These are phyloP conservation scores for Hoplostethus mediterraneus DNA, from an alignment of 2,797 vertebrate genomes.

Conservation along the genomic window DNA sequence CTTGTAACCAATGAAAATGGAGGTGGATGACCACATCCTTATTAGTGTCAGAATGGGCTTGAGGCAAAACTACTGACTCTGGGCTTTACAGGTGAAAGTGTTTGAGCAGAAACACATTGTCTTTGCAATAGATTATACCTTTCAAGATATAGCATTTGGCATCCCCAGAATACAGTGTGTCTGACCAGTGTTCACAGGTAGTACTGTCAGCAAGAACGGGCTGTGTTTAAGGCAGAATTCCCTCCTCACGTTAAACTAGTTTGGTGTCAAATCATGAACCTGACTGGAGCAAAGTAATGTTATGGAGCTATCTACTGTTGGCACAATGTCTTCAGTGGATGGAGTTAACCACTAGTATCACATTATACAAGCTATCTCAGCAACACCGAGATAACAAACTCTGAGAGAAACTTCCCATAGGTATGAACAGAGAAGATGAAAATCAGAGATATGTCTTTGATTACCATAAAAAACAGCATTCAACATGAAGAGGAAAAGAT, in stretches of 20 bases:
- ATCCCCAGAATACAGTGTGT: constrained; percentile 74
- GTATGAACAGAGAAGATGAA: constrained; percentile 47
- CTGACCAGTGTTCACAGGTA: constrained; percentile 80
- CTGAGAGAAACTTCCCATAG: constrained; percentile 40
- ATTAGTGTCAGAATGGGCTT: constrained; percentile 78
- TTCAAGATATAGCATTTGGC: constrained; percentile 71
- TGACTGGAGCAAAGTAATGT: constrained; percentile 65
- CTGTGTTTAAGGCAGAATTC: constrained; percentile 86
- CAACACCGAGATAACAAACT: constrained; percentile 47
- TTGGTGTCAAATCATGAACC: constrained; percentile 55
- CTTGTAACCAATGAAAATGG: constrained; percentile 83
- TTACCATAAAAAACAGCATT: constrained; percentile 42
- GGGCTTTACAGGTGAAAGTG: constrained; percentile 48
- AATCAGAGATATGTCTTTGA: constrained; percentile 57
- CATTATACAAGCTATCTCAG: constrained; percentile 35
- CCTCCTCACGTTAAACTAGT: constrained; percentile 67
- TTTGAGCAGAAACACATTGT: constrained; percentile 43
- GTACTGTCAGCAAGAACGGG: constrained; percentile 81
- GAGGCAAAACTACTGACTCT: constrained; percentile 76
- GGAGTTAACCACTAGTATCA: constrained; percentile 38
- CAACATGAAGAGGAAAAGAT: constrained; percentile 52
- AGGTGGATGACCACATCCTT: constrained; percentile 72
- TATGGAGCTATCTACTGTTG: constrained; percentile 64
- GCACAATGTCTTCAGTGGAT: constrained; percentile 68
- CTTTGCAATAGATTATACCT: constrained; percentile 59